A percentile compares a stretch with the other conserved stretches of the same genome.
These are phyloP conservation scores for Octodon degus DNA, from an alignment of 2,113 vertebrate genomes.

Conservation along the genomic window DNA sequence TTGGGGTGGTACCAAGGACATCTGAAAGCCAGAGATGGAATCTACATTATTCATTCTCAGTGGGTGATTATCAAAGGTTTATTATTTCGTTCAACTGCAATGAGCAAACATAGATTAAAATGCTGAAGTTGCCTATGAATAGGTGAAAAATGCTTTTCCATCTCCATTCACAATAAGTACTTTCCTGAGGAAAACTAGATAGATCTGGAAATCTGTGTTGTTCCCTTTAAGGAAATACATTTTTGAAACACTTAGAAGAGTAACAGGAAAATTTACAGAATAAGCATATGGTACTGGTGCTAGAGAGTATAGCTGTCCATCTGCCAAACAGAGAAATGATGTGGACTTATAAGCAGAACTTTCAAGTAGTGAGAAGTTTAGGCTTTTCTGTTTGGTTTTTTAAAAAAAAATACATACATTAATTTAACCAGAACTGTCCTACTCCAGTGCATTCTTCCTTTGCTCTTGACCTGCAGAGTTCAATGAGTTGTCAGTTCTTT, in stretches of 20 bases:
- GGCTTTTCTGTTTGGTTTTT: background rate
- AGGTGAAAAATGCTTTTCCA: background rate
- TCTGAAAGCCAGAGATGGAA: background rate
- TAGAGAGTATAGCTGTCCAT: background rate
- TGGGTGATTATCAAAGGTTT: background rate
- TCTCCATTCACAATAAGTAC: background rate
- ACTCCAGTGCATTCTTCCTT: background rate
- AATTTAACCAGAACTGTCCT: background rate
- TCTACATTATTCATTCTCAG: background rate
- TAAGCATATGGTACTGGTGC: background rate
- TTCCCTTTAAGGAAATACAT: background rate
- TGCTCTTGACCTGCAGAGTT: background rate
- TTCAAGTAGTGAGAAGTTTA: background rate
- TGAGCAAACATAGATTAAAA: background rate
- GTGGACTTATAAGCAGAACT: background rate
- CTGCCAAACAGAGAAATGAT: constrained; percentile 25
- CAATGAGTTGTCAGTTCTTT: background rate
- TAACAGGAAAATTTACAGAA: background rate
- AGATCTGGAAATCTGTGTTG: background rate
- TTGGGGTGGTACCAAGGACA: constrained; percentile 4
- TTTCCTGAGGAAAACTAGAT: background rate
- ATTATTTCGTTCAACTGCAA: background rate
- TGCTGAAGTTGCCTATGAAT: background rate
- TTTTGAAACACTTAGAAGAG: background rate
- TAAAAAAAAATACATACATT: background rate